These are phyloP conservation scores for Perognathus longimembris DNA, from an alignment of 2,113 vertebrate species.

Conservation along the genomic window DNA sequence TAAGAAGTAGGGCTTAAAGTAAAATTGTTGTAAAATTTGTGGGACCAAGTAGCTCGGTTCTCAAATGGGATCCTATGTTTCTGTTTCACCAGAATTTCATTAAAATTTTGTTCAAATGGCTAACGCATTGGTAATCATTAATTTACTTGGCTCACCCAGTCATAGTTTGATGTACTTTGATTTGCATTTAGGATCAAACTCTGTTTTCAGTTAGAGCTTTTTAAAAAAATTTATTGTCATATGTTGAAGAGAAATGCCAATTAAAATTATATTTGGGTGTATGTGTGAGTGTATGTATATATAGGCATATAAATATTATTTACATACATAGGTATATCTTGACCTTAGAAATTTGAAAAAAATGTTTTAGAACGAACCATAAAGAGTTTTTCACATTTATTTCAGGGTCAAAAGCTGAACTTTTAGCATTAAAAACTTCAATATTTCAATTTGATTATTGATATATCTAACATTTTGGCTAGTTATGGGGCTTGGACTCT, in stretches of 20 bases:
- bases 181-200: conserved; percentile 10
- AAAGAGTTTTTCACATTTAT: not conserved
- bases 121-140: not conserved
- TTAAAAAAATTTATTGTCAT: not conserved
- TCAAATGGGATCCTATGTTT: not conserved
- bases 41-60: not conserved
- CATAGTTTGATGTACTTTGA: not conserved
- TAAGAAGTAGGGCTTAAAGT: not conserved
- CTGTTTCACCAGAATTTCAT: not conserved
- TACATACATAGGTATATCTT: no score
- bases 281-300: not conserved
- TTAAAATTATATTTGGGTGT: conserved; percentile 25
- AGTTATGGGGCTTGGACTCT: no score
- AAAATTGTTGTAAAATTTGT: not conserved
- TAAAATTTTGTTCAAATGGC: not conserved
- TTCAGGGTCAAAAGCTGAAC: not conserved
- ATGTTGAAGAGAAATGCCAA: not conserved
- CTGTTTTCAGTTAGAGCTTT: not conserved
- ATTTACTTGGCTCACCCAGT: not conserved
- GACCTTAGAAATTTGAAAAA: no score
- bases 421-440: not conserved
- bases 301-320: no score
- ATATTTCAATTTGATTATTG: not conserved
- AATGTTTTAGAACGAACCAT: not conserved
- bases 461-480: not conserved